Base-by-base conservation (phyloP, 2,113 vertebrate species). In the Xenus cinereus region DNA sequence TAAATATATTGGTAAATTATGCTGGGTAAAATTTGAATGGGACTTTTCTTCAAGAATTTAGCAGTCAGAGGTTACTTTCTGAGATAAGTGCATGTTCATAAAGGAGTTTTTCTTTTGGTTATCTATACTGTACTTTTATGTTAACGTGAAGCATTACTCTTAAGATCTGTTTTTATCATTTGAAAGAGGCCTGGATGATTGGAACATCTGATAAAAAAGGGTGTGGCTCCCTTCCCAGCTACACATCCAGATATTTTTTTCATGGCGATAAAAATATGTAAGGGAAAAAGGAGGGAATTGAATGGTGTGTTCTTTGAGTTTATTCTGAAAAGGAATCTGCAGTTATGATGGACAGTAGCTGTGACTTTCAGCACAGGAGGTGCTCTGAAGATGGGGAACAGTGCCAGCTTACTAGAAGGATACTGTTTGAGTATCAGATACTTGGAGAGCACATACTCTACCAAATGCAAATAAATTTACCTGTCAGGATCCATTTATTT, bases 391-490 rank as follows among this genome's bases (percentile, higher is more conserved):
- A 23, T 48, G 35, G 17, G 68, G 22, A 62, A 41, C 22, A 57
- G 30, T 73, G 67, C 43, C 35, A 87, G 53, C 13, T 79, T 72
- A 39, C 30, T 79, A 56, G 62, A 87, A 68, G 24, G 62, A 43
- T 43, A 15, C 51, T 24, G 1, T 19, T 26, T 27, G 39, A 72
- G 18, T 75, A 51, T 85, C 60, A 56, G 56, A 32, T 41, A n/a
- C 33, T 57, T 62, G 71, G 24, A 76, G 39, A 80, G 50, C 46
- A 50, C n/a, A 73, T 35, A 43, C 57, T 53, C 27, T 28, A 68
- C 54, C 37, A 89, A 89, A 74, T 86, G n/a, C 32, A 84, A 89
- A 92, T 89, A 90, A 63, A 74, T 95, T 54, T 77, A 78, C 28
- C 60, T 93, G 91, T 81, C 86, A 63, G 5, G 50, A 77, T 71